phyloP scores from a whole-genome alignment of 2,797 vertebrate genomes.

The Anguilla obscura region DNA sequence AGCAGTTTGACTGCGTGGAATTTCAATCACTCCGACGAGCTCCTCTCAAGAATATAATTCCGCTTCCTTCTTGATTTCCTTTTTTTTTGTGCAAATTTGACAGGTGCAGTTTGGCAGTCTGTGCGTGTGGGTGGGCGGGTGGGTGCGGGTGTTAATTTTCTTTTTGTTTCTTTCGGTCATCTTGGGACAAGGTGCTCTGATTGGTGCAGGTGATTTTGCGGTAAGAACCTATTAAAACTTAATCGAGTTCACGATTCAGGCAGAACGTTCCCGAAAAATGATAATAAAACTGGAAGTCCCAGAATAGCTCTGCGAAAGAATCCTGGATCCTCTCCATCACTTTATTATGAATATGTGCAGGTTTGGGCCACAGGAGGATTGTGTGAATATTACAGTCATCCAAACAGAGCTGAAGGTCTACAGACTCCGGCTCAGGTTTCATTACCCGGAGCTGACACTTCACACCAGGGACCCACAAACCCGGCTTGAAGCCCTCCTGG shows the following conservation, averaged over 20 bases:
- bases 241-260: not conserved
- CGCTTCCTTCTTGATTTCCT: not conserved
- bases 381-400: not conserved
- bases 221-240: not conserved
- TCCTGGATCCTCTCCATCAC: not conserved
- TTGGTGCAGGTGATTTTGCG: not conserved
- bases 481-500: no score
- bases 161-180: not conserved
- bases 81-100: not conserved
- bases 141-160: not conserved
- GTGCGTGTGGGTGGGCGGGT: not conserved
- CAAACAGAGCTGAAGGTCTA: not conserved
- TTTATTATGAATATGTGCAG: not conserved
- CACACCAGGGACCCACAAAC: no score
- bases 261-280: not conserved
- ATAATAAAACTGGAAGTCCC: not conserved
- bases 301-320: not conserved
- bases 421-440: not conserved
- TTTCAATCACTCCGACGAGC: not conserved
- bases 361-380: not conserved
- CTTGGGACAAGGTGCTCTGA: conserved; percentile 10
- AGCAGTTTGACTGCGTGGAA: not conserved
- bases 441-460: not conserved
- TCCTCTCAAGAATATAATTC: not conserved
- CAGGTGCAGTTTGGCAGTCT: not conserved